Conservation (phyloP, 2,113 vertebrate species). For the Hylia prasina region DNA sequence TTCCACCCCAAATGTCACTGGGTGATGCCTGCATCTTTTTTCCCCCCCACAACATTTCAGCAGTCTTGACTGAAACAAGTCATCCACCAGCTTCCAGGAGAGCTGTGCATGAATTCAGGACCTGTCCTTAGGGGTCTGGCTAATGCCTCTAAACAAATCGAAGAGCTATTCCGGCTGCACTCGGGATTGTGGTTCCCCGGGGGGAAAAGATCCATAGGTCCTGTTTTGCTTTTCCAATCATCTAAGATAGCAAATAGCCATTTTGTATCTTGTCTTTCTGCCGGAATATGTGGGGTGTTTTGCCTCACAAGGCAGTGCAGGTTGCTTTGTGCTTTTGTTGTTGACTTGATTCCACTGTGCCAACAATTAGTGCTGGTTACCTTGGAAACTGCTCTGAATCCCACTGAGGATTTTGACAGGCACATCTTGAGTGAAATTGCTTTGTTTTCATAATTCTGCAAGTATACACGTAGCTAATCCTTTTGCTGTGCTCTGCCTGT, state of each 20-base stretch:
- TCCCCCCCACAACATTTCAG: fast-evolving
- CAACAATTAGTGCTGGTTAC: slow-evolving; percentile 71
- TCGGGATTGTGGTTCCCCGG: background rate
- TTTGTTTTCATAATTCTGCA: slow-evolving; percentile 67
- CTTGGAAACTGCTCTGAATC: slow-evolving; percentile 72
- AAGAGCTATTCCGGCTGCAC: background rate
- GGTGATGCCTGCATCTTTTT: background rate
- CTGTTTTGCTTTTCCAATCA: slow-evolving; percentile 4
- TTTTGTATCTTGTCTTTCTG: background rate
- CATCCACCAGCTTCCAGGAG: background rate
- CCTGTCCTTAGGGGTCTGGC: background rate
- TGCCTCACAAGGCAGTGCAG: background rate
- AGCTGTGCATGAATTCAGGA: background rate
- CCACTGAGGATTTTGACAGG: slow-evolving; percentile 69
- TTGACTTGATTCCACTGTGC: slow-evolving; percentile 53
- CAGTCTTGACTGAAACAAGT: background rate
- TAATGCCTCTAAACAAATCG: slow-evolving; percentile 4
- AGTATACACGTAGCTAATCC: slow-evolving; percentile 38
- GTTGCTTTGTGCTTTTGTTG: slow-evolving; percentile 61
- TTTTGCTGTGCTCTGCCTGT: slow-evolving; percentile 12
- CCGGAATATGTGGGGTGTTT: slow-evolving; percentile 22
- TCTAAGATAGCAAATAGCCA: background rate
- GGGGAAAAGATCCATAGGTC: background rate
- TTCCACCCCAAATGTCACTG: background rate
- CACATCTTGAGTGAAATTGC: slow-evolving; percentile 67